Base-by-base conservation (phyloP, 2,888 invertebrate genomes). In the Scrobipalpa costella region DNA sequence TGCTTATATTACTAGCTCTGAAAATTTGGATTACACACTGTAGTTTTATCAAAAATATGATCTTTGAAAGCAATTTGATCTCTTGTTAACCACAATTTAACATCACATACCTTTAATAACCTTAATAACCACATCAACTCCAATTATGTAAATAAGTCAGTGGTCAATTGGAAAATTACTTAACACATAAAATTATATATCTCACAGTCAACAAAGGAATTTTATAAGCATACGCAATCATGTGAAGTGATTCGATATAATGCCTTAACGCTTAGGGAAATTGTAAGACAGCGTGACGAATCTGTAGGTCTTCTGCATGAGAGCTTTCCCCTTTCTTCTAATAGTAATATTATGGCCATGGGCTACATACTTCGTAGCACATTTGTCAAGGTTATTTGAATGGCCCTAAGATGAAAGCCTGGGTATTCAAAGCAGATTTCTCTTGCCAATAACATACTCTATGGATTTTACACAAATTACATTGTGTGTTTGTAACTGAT, bases 301-400 rank as follows among this genome's bases (percentile, higher is more conserved):
- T 78, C 62, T 60, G 55, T 66, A 69, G 67, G 67, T 78, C 75
- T 77, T 15, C 75, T 72, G 71, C 72, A 75, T 74, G 81, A 83
- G 82, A 82, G 78, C 72, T n/a, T n/a, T n/a, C n/a, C 63, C 63
- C 67, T 69, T 68, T 67, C 66, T 62, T 67, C 61, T 55, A 65
- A 62, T 19, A 62, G 61, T 27, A 27, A 27, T 64, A 64, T 63
- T 67, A 69, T 69, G 66, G 69, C 69, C 71, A 69, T 67, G 69
- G 68, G 66, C 63, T 44, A 63, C 63, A 61, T 66, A 19, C 58
- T 47, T 40, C 52, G 52, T 50, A 40, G 69, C 64, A 64, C 62
- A 68, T 77, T 69, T 63, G 72, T 67, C 67, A 69, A 62, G 70
- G 69, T 63, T 9, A 49, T 55, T 55, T 55, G n/a, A 63, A 68